A percentile compares a stretch with the other conserved stretches of the same genome.
These are phyloP conservation scores for Phoebastria nigripes DNA, from an alignment of 2,797 vertebrate species.

Conservation along the genomic window DNA sequence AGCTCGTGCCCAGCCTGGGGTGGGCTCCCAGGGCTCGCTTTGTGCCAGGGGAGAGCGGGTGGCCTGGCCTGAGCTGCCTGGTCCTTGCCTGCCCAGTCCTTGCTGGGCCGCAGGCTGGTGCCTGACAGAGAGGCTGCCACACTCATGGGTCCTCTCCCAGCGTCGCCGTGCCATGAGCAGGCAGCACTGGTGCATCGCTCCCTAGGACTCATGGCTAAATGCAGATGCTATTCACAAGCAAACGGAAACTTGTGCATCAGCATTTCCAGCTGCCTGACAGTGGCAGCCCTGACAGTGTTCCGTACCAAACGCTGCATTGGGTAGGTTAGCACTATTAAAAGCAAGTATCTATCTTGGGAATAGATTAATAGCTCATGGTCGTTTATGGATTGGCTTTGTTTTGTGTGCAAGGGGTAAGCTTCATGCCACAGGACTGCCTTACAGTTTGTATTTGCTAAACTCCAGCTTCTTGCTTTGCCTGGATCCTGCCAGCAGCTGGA, in stretches of 20 bases:
- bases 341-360: background rate
- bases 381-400: background rate
- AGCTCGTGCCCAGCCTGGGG: background rate
- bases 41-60: background rate
- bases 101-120: background rate
- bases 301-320: background rate
- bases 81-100: background rate
- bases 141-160: background rate
- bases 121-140: background rate
- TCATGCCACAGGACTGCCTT: background rate
- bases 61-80: background rate
- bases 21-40: background rate
- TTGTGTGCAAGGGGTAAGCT: background rate
- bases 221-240: background rate
- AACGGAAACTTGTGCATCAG: background rate
- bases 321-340: background rate
- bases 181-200: rapidly evolving
- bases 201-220: rapidly evolving
- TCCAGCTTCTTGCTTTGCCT: background rate
- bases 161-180: rapidly evolving
- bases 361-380: background rate
- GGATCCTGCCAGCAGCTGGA: background rate
- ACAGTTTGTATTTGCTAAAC: background rate
- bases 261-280: background rate
- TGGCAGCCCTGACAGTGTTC: background rate